These are phyloP conservation scores for Nipponacmea schrenckii DNA, from an alignment of 2,888 invertebrate species.

Conservation along the genomic window DNA sequence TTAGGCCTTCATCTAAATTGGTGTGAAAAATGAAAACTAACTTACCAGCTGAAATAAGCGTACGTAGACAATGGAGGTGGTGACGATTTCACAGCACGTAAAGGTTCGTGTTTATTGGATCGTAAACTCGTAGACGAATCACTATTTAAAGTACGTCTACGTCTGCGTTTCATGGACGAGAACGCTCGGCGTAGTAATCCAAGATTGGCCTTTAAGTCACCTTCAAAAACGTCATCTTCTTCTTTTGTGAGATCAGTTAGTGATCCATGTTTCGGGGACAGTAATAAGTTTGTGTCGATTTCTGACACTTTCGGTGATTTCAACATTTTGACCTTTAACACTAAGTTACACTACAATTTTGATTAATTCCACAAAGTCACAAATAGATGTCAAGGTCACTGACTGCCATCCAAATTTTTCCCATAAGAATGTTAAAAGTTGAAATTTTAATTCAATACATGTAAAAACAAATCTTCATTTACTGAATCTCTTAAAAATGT, in stretches of 20 bases:
- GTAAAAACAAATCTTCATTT: too few species aligned
- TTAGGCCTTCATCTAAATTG: too few species aligned
- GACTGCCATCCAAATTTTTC: too few species aligned
- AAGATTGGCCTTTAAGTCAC: constrained; percentile 30
- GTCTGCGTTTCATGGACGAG: constrained; percentile 32
- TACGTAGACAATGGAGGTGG: constrained; percentile 12
- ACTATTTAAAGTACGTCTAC: neutral
- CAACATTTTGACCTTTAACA: too few species aligned
- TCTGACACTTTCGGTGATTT: too few species aligned
- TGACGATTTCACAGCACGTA: constrained; percentile 18
- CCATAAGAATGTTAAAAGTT: too few species aligned
- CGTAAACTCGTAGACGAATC: constrained; percentile 16
- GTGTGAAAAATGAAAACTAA: neutral
- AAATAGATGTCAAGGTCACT: too few species aligned
- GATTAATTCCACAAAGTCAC: too few species aligned
- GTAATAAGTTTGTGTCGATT: too few species aligned
- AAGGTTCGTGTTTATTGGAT: constrained; percentile 19
- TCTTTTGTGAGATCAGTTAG: constrained; percentile 7
- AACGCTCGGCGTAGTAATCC: constrained; percentile 39
- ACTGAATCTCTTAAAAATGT: too few species aligned
- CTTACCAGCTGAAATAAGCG: constrained; percentile 17
- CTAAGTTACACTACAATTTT: too few species aligned
- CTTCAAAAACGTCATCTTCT: constrained; percentile 14
- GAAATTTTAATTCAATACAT: too few species aligned
- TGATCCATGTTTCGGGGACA: neutral